phyloP scores from a whole-genome alignment of 1,140 invertebrate genomes.

The Bilobella aurantiaca region DNA sequence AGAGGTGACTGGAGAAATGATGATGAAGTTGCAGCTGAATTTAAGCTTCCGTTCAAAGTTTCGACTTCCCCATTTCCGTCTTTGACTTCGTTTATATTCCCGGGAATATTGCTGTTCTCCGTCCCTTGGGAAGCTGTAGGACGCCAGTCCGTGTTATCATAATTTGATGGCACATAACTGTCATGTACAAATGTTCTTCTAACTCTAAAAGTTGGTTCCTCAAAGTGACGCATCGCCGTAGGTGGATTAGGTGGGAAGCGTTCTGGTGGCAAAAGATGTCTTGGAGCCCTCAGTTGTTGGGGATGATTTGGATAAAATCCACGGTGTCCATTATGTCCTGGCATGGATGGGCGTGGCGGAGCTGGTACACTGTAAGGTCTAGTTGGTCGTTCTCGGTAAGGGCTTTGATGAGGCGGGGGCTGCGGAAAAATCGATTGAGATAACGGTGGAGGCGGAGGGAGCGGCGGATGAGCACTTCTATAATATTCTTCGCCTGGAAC shows the following conservation, averaged over 20 bases:
- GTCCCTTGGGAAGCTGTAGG: neutral
- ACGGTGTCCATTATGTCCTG: neutral
- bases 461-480: neutral
- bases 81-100: neutral
- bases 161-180: neutral
- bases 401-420: too few relatives aligned
- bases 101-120: neutral
- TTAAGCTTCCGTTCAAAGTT: neutral
- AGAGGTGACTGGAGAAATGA: neutral
- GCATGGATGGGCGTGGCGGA: neutral
- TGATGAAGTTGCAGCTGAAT: neutral
- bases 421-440: too few relatives aligned
- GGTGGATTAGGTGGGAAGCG: too few relatives aligned
- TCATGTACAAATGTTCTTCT: neutral
- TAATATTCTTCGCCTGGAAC: constrained; percentile 7
- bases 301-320: too few relatives aligned
- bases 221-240: too few relatives aligned
- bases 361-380: neutral
- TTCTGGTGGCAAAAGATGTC: too few relatives aligned
- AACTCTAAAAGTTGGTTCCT: neutral
- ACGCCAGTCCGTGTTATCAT: neutral
- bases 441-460: neutral
- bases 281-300: too few relatives aligned
- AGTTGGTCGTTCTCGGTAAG: too few relatives aligned
- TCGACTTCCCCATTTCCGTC: neutral